These are phyloP conservation scores for Scolopax mira DNA, from an alignment of 2,113 vertebrate genomes.

Conservation along the genomic window DNA sequence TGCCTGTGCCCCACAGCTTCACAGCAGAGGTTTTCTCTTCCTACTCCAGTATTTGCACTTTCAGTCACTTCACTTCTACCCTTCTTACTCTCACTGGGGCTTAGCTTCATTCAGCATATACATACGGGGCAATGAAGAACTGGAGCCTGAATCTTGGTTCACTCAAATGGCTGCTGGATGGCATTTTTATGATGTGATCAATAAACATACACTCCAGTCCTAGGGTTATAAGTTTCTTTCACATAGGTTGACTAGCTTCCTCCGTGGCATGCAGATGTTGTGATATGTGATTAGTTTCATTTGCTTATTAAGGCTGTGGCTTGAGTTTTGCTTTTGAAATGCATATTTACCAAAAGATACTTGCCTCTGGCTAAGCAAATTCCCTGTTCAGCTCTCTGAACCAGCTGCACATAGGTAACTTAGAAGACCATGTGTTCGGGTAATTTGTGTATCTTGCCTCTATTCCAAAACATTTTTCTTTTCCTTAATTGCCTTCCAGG, in stretches of 20 bases:
- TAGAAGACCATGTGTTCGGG: fast-evolving
- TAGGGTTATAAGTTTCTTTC: background rate
- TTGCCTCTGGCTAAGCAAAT: background rate
- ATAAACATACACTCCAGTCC: background rate
- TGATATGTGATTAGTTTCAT: background rate
- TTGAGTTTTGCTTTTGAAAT: background rate
- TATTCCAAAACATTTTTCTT: background rate
- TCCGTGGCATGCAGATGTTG: background rate
- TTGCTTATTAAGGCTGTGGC: background rate
- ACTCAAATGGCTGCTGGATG: background rate
- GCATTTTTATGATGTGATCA: background rate
- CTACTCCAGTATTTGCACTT: background rate
- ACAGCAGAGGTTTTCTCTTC: background rate
- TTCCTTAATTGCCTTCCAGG: constrained; percentile 63
- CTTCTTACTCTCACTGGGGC: background rate
- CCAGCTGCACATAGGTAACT: background rate
- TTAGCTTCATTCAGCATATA: background rate
- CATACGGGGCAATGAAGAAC: background rate
- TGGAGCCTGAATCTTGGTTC: background rate
- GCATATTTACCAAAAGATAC: background rate
- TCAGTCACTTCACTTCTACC: background rate
- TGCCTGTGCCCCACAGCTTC: background rate
- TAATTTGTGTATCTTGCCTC: background rate
- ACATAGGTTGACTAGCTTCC: background rate
- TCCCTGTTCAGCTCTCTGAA: background rate